These are phyloP conservation scores for Python bivittatus DNA, from an alignment of 2,113 vertebrate species.

Conservation along the genomic window DNA sequence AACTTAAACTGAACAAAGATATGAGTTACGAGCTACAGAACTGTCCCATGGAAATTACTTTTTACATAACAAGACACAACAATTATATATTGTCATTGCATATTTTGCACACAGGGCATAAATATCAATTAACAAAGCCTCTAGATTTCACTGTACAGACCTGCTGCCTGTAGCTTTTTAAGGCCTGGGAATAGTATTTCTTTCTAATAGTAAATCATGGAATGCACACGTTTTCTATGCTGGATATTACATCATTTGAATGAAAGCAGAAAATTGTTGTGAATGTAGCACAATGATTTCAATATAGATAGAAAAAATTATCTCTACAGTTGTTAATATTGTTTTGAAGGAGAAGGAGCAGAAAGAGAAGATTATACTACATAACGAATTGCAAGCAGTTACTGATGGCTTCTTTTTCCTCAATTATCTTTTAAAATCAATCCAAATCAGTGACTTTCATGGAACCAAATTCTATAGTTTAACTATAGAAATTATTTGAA, in stretches of 20 bases:
- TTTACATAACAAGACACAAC: constrained; percentile 1
- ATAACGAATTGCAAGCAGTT: background rate
- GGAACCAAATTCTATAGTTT: background rate
- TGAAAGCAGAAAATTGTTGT: background rate
- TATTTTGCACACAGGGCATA: background rate
- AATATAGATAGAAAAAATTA: background rate
- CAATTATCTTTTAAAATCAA: background rate
- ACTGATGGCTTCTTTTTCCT: background rate
- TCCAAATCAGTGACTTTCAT: background rate
- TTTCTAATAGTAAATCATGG: background rate
- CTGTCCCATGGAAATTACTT: background rate
- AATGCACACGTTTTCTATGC: background rate
- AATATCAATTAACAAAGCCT: background rate
- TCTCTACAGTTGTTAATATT: background rate
- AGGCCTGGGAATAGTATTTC: background rate
- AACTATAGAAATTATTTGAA: background rate
- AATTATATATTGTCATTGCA: background rate
- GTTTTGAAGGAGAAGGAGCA: background rate
- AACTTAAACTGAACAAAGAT: background rate
- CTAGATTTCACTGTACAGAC: background rate
- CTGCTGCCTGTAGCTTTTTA: background rate
- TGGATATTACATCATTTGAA: background rate
- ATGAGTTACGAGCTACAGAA: background rate
- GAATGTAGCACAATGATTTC: background rate
- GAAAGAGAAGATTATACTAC: background rate